Conservation (phyloP, 2,113 vertebrate genomes). For the Shinisaurus crocodilurus region DNA sequence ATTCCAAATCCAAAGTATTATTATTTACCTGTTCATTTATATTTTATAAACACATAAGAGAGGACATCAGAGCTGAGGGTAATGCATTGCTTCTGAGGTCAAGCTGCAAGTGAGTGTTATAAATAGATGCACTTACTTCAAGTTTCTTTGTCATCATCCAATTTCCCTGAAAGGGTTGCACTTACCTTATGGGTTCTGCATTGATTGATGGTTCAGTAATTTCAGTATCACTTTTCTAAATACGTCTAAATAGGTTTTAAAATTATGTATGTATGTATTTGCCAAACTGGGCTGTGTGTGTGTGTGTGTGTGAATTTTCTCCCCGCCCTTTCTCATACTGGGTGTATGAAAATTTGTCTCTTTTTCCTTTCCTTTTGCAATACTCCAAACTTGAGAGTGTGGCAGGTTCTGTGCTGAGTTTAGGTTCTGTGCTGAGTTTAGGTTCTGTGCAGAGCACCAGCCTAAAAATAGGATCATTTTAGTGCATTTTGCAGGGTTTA, state of each 20-base stretch:
- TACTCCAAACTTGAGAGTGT: background rate
- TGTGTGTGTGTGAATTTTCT: constrained; percentile 18
- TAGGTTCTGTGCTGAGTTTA: constrained; percentile 11
- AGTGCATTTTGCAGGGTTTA: constrained; percentile 47
- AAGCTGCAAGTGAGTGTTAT: background rate
- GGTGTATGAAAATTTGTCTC: background rate
- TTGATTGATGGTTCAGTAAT: background rate
- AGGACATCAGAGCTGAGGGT: constrained; percentile 11
- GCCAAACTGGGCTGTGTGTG: background rate
- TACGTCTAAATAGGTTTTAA: background rate
- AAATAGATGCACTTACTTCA: constrained; percentile 26
- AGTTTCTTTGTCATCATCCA: constrained; percentile 21
- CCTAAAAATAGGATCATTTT: constrained; percentile 58
- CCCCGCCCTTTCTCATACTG: constrained; percentile 5
- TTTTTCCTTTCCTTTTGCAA: constrained; percentile 8
- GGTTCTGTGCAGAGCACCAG: constrained; percentile 19
- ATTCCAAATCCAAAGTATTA: background rate
- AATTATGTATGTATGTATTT: background rate
- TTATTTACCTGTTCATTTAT: background rate
- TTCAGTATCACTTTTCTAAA: background rate
- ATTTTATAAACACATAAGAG: background rate
- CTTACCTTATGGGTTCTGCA: constrained; percentile 26
- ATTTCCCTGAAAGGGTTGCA: constrained; percentile 1
- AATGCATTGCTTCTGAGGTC: constrained; percentile 30
- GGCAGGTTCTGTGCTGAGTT: constrained; percentile 21